Conservation (phyloP, 1,140 invertebrate species). For the Drosophila athabasca region DNA sequence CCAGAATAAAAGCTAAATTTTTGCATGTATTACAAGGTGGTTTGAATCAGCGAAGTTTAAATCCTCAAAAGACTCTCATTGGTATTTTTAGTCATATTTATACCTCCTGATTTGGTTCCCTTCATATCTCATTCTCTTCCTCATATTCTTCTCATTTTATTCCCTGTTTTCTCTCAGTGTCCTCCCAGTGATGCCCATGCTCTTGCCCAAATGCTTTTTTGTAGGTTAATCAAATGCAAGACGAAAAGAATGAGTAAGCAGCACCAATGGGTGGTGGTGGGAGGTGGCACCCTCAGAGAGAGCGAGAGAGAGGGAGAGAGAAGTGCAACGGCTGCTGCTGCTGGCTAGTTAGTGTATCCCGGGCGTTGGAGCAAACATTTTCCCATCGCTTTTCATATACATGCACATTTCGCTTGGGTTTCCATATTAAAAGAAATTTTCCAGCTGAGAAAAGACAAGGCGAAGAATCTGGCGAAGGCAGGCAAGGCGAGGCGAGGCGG, state of each 20-base stretch:
- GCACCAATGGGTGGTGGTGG: conserved; percentile 26
- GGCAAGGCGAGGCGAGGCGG: no score
- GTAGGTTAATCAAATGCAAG: conserved; percentile 80
- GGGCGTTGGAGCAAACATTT: conserved; percentile 48
- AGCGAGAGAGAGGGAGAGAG: neutral
- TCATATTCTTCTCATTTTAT: no score
- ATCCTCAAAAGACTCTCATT: no score
- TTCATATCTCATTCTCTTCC: no score
- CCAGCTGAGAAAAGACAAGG: conserved; percentile 39
- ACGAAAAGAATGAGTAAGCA: conserved; percentile 27
- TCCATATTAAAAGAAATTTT: conserved; percentile 69
- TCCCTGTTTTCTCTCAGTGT: no score
- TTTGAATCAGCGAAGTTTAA: no score
- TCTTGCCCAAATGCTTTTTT: conserved; percentile 52
- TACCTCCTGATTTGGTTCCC: no score
- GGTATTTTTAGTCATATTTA: no score
- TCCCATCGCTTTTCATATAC: conserved; percentile 38
- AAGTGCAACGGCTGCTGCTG: conserved; percentile 2
- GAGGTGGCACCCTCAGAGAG: conserved; percentile 2
- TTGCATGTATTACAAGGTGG: no score
- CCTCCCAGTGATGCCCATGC: neutral
- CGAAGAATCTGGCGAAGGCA: conserved; percentile 17
- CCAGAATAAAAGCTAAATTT: no score
- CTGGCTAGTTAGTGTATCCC: conserved; percentile 60
- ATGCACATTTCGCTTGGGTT: conserved; percentile 49